Base-by-base conservation (phyloP, 1,140 invertebrate genomes). In the Drosophila funebris region DNA sequence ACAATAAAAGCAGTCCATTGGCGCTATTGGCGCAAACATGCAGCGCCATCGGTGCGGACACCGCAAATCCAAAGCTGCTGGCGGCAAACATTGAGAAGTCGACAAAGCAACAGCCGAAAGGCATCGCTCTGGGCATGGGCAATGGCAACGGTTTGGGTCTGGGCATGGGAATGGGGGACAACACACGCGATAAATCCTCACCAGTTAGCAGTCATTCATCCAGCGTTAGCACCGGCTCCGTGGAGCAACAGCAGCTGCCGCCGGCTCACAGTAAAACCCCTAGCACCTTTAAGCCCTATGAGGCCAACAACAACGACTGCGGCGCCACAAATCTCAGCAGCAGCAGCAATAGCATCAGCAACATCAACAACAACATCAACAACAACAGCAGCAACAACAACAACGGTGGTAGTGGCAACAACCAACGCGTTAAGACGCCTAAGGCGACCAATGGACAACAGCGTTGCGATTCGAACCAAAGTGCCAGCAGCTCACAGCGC, bases 1-100 rank as follows among this genome's bases (percentile, higher is more conserved):
- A 98, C 92, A 96, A 97, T 53, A 98, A 98, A 93, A 98, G 98
- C 92, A 98, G 97, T 93, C 98, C 98, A 9, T 93, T 99, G 90
- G 97, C 97, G 22, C 93, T 99, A 22, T 93, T 99, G 73, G 97
- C 97, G 20, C 97, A 98, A 92, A 98, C 97, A 37, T 99, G 98
- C 93, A 98, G 96, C 90, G 97, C 97, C 91, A 99, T 99, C 88
- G 98, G 98, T 61, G 96, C 97, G 11, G 97, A 98, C 92, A 95
- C 85, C 92, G 96, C 85, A 93, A 95, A 92, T 92, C 94, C 92
- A 89, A 96, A 94, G 72, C 92, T 96, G 53, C 93, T 95, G 61
- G 94, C 95, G 66, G 94, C 95, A 44, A 94, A 94, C 43, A 94
- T 93, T 50, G 95, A 94, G 91, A 96, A 95, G 91, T 94, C 93